Conservation (phyloP, 2,797 vertebrate genomes). For the Sciurus vulgaris region DNA sequence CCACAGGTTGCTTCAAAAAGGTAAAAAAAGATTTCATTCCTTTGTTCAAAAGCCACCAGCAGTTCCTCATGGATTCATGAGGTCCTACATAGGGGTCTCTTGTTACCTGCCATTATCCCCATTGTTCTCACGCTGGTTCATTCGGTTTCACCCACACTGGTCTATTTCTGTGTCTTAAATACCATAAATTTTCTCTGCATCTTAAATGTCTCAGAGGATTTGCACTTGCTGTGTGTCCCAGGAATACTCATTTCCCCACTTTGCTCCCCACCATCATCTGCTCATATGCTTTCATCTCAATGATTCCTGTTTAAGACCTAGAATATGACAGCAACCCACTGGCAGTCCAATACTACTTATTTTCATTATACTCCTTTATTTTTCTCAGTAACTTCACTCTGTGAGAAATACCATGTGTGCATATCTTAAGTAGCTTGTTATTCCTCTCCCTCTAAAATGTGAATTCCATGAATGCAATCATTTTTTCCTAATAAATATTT, state of each 20-base stretch:
- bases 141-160: not conserved
- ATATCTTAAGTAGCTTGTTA: not conserved
- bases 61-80: not conserved
- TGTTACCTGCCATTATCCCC: not conserved
- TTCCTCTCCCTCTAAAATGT: not conserved
- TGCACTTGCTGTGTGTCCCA: not conserved
- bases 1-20: not conserved
- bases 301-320: not conserved
- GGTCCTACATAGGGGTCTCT: not conserved
- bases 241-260: not conserved
- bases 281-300: not conserved
- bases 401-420: not conserved
- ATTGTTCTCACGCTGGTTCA: not conserved
- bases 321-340: not conserved
- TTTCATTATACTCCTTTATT: not conserved
- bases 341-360: not conserved
- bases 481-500: not conserved
- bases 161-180: slow-evolving; percentile 19
- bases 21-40: not conserved
- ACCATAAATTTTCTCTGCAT: not conserved
- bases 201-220: not conserved
- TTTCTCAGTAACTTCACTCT: not conserved
- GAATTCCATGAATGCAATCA: not conserved
- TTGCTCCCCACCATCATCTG: not conserved
- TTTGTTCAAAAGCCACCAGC: not conserved